phyloP scores from a whole-genome alignment of 2,113 vertebrate genomes.

The Pogonocichla stellata region DNA sequence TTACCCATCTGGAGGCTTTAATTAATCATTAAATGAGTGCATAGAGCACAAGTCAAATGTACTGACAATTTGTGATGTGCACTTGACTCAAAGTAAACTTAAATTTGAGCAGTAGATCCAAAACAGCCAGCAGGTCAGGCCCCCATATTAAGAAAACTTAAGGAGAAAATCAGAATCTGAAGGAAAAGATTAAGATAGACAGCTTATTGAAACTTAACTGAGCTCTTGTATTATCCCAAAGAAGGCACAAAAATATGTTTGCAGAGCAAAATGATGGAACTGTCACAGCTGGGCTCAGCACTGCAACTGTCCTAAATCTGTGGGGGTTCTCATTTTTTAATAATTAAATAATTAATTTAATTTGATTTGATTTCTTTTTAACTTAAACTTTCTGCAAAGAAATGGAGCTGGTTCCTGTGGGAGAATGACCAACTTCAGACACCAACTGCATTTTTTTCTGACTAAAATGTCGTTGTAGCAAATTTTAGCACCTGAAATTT shows the following conservation, averaged over 20 bases:
- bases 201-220: background rate
- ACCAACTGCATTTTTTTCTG: background rate
- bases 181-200: background rate
- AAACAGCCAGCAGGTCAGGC: background rate
- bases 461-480: background rate
- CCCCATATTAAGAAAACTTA: background rate
- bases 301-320: background rate
- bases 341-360: background rate
- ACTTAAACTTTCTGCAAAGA: background rate
- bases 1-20: background rate
- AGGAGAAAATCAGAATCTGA: background rate
- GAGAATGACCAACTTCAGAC: background rate
- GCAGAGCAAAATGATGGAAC: background rate
- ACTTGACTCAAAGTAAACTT: background rate
- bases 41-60: background rate
- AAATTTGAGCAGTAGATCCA: background rate
- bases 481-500: background rate
- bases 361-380: background rate
- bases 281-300: background rate
- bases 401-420: background rate
- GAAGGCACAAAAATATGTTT: accelerated
- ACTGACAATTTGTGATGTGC: background rate
- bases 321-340: background rate
- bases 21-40: background rate
- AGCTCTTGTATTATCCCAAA: background rate